Evolutionary conservation across 2,113 vertebrate genomes (phyloP), one percentile per base, ranked within the genome.

Genomic region (Rhagologus leucostigma): DNA sequence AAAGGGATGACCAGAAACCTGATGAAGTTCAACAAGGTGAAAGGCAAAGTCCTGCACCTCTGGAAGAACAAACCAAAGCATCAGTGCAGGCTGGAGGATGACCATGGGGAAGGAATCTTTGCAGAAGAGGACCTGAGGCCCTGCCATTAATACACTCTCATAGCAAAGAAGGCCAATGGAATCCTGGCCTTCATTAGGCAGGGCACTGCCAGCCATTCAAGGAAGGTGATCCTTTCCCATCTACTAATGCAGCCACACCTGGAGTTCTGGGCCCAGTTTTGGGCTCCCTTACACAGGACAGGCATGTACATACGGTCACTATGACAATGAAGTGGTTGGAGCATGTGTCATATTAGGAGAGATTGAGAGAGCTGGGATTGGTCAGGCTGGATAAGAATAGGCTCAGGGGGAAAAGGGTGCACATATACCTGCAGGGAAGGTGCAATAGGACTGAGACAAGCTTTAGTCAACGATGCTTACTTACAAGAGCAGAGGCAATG

Each of bases 191-290:
- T 41, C 32, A 23, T 39, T 7, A 65, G 55, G 41, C 7, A 76
- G 44, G 32, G 2, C 3, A 3, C 4, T 19, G n/a, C 8, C 49
- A 68, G 33, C 17, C 32, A 26, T 21, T 19, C 0, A 4, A 42
- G 23, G 14, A 15, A 64, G 10, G 13, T 23, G 30, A 23, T 50
- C 24, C 19, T 53, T 35, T 74, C 21, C 50, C 27, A 16, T 62
- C 30, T 59, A 10, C 39, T 86, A 57, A 12, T 29, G 24, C 2
- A 22, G 59, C 7, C 33, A 68, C 14, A 59, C 3, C 17, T 29
- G 35, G 47, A 63, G 26, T 9, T 29, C 13, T 59, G n/a, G 32
- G 12, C 44, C 5, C 47, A 24, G 17, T 53, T 53, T 68, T 50
- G 7, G 7, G 16, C 13, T 22, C 4, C 10, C 7, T 33, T 33